phyloP scores from a whole-genome alignment of 2,888 invertebrate genomes.

The Lasioglossum vierecki region DNA sequence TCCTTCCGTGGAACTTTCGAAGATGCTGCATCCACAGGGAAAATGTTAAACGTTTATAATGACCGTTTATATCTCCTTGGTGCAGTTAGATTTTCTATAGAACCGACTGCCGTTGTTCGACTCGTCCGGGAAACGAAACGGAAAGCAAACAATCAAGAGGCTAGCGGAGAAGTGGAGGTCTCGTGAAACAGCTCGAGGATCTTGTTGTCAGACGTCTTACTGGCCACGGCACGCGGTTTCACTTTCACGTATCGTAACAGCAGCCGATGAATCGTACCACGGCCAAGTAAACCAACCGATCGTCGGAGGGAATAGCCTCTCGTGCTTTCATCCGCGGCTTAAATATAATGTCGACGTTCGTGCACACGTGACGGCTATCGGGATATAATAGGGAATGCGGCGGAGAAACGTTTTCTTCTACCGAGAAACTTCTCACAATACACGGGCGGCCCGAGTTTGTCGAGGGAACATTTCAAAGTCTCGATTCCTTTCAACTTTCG shows the following conservation, averaged over 20 bases:
- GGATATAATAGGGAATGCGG: slow-evolving; percentile 13
- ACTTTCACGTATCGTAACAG: slow-evolving; percentile 54
- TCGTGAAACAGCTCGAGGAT: background rate
- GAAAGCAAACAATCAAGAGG: background rate
- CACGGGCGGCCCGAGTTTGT: background rate
- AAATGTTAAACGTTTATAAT: background rate
- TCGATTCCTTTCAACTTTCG: slow-evolving; percentile 17
- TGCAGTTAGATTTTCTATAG: background rate
- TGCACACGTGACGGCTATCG: slow-evolving; percentile 1
- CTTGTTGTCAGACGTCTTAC: background rate
- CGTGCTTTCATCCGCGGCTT: background rate
- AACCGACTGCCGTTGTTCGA: background rate
- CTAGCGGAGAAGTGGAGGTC: background rate
- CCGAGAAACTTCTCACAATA: slow-evolving; percentile 31
- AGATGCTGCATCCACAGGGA: background rate
- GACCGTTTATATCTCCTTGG: background rate
- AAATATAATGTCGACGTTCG: background rate
- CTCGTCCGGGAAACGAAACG: background rate
- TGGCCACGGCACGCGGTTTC: slow-evolving; percentile 44
- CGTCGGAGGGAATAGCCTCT: slow-evolving; percentile 7
- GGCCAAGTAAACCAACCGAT: slow-evolving; percentile 22
- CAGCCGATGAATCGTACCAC: slow-evolving; percentile 43
- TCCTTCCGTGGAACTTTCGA: background rate
- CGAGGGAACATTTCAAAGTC: slow-evolving; percentile 7
- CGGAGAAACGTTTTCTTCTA: slow-evolving; percentile 20